Conservation (phyloP, 2,113 vertebrate genomes). For the Protobothrops mucrosquamatus region DNA sequence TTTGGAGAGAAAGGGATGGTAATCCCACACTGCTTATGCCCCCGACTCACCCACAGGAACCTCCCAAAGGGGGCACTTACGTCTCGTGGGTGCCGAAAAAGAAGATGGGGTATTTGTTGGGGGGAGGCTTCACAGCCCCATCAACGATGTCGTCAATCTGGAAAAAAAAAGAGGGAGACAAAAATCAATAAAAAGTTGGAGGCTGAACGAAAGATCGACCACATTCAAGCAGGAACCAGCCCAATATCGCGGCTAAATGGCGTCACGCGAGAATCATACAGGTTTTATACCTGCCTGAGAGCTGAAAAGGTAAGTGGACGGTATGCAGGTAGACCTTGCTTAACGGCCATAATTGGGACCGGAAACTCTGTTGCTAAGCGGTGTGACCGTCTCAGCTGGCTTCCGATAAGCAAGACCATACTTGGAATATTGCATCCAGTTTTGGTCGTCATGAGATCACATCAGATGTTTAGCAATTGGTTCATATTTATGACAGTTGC, state of each 20-base stretch:
- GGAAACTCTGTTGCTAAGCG: background rate
- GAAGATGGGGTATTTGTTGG: constrained; percentile 97
- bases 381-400: background rate
- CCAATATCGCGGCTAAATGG: background rate
- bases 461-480: no score
- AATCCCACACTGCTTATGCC: background rate
- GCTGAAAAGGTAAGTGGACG: background rate
- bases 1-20: constrained; percentile 5
- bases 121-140: constrained; percentile 95
- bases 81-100: constrained; percentile 98
- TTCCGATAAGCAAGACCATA: background rate
- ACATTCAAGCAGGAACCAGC: background rate
- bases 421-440: background rate
- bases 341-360: background rate
- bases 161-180: constrained; percentile 46
- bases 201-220: background rate
- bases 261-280: background rate
- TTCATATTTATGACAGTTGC: no score
- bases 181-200: constrained; percentile 28
- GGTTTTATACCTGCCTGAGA: background rate
- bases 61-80: constrained; percentile 70
- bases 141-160: constrained; percentile 97
- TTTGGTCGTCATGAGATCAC: background rate
- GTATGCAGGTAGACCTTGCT: background rate
- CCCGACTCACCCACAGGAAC: background rate